phyloP scores from a whole-genome alignment of 2,113 vertebrate species.

The Anseranas semipalmata region DNA sequence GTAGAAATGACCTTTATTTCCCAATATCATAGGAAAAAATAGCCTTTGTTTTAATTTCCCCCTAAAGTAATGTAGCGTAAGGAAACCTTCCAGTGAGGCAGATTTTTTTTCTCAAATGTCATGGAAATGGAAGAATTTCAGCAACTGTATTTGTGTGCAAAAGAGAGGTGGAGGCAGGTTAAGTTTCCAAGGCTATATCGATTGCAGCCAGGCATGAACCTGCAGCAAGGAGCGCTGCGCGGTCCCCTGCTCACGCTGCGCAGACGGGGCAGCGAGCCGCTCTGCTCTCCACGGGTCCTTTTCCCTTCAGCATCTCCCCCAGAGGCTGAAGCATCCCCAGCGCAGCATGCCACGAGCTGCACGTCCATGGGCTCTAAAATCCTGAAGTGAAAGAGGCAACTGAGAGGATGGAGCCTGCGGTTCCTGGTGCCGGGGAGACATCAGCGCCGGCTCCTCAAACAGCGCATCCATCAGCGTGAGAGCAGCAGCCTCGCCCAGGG shows the following conservation, averaged over 20 bases:
- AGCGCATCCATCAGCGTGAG: accelerated
- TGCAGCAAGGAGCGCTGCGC: conserved; percentile 36
- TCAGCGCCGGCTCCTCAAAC: background rate
- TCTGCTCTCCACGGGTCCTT: background rate
- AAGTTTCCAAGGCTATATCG: conserved; percentile 68
- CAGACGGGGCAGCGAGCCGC: background rate
- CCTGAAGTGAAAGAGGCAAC: background rate
- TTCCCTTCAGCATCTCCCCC: background rate
- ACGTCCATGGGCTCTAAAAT: background rate
- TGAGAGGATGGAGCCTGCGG: accelerated
- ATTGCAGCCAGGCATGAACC: conserved; percentile 46
- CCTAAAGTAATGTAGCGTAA: background rate
- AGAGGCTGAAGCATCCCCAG: background rate
- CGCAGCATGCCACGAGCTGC: background rate
- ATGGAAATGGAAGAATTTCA: conserved; percentile 5
- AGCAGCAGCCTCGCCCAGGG: background rate
- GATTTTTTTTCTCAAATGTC: background rate
- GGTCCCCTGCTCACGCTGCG: background rate
- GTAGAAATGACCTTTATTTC: background rate
- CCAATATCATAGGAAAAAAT: background rate
- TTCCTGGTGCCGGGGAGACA: background rate
- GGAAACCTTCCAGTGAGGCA: background rate
- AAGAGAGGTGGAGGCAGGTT: conserved; percentile 58
- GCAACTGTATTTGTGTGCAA: conserved; percentile 22
- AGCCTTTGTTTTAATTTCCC: conserved; percentile 3